A percentile compares a stretch with the other conserved stretches of the same genome.
Conservation (phyloP, 2,797 vertebrate genomes). For the Dromococcyx pavoninus region DNA sequence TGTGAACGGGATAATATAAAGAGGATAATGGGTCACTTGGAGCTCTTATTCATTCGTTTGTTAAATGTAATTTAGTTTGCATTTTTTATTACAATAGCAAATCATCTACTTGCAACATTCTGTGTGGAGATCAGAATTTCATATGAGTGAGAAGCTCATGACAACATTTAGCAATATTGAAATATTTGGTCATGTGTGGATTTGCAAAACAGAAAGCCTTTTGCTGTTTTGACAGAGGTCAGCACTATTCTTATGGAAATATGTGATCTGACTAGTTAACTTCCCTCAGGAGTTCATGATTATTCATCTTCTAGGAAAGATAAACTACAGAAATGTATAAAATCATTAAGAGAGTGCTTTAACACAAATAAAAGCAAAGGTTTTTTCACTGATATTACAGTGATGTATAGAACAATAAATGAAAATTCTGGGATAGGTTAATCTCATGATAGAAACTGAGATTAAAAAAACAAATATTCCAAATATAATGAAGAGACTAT, state of each 20-base stretch:
- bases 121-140: not conserved
- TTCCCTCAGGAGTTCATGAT: not conserved
- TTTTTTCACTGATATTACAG: not conserved
- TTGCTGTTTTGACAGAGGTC: not conserved
- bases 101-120: constrained; percentile 9
- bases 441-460: not conserved
- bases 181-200: not conserved
- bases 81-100: constrained; percentile 51
- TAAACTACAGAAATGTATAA: constrained; percentile 3
- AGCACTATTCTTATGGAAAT: not conserved
- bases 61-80: constrained; percentile 43
- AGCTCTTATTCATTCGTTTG: constrained; percentile 10
- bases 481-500: not conserved
- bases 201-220: not conserved
- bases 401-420: not conserved
- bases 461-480: not conserved
- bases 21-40: not conserved
- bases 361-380: not conserved
- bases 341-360: not conserved
- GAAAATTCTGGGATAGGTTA: not conserved
- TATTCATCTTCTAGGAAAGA: constrained; percentile 19
- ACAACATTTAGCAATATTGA: not conserved
- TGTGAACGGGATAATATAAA: not conserved
- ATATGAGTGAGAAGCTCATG: not conserved
- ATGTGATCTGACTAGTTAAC: not conserved